A percentile compares a stretch with the other conserved stretches of the same genome.
phyloP scores from a whole-genome alignment of 2,888 invertebrate species.

The Latheticus oryzae region DNA sequence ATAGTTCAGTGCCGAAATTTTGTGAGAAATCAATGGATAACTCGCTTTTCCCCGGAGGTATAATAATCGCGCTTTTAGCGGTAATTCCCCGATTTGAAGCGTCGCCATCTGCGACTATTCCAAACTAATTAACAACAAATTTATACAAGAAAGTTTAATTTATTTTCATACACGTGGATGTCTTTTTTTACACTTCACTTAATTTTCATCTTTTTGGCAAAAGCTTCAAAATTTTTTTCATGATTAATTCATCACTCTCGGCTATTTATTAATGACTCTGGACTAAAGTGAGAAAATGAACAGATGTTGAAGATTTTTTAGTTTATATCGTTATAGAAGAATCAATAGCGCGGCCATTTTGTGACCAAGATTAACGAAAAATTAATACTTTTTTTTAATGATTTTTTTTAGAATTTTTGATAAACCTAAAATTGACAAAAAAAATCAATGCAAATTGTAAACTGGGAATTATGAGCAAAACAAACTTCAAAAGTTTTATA shows the following conservation, averaged over 20 bases:
- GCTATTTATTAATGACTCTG: neutral
- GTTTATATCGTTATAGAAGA: conserved; percentile 1
- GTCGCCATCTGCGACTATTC: too few species aligned
- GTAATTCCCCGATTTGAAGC: too few species aligned
- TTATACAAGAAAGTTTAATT: conserved; percentile 1
- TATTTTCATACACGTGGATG: neutral
- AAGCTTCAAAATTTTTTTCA: neutral
- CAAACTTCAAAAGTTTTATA: too few species aligned
- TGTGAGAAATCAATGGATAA: conserved; percentile 29
- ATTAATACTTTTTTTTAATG: conserved; percentile 15
- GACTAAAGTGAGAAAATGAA: conserved; percentile 9
- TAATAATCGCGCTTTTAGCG: neutral
- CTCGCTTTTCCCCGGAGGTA: neutral
- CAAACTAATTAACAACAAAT: conserved; percentile 5
- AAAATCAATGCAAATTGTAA: too few species aligned
- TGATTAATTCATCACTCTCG: neutral
- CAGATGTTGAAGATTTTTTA: conserved; percentile 14
- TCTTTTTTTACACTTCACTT: conserved; percentile 1
- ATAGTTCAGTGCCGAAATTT: conserved; percentile 20
- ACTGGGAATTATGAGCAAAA: too few species aligned
- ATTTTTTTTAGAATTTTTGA: conserved; percentile 27
- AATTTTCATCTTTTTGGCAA: neutral
- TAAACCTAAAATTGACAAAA: too few species aligned
- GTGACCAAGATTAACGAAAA: conserved; percentile 16
- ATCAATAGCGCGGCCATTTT: conserved; percentile 27